A percentile compares a stretch with the other conserved stretches of the same genome.
Evolutionary conservation across 1,140 invertebrate species (phyloP).

Genomic region (Caenorhabditis briggsae): DNA sequence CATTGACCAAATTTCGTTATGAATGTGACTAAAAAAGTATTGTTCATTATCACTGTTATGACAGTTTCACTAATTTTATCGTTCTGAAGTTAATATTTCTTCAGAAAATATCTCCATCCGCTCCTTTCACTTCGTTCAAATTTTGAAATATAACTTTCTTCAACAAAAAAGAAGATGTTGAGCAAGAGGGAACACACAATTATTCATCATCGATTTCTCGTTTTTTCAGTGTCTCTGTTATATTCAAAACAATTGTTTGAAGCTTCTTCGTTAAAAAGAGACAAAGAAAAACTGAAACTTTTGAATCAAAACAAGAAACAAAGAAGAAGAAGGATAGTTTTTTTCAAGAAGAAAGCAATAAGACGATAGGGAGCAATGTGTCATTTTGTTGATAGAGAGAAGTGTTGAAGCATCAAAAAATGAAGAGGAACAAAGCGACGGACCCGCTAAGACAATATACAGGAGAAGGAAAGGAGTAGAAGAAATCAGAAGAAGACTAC

Average conservation of each 20-base stretch:
- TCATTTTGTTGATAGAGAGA: constrained; percentile 46
- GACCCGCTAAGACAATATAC: not conserved
- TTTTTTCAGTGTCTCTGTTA: not conserved
- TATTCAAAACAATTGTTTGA: constrained; percentile 10
- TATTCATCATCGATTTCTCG: constrained; percentile 17
- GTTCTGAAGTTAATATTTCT: not conserved
- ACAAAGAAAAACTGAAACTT: constrained; percentile 2
- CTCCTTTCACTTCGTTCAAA: no score
- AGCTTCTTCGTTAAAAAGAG: not conserved
- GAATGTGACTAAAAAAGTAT: no score
- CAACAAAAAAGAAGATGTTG: not conserved
- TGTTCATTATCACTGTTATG: no score
- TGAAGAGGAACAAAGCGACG: constrained; percentile 31
- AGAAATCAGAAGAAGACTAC: constrained; percentile 43
- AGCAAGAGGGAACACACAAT: not conserved
- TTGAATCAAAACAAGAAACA: not conserved
- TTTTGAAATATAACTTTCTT: not conserved
- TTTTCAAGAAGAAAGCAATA: not conserved
- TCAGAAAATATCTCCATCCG: no score
- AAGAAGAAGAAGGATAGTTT: not conserved
- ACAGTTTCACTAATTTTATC: not conserved
- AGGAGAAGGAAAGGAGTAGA: not conserved
- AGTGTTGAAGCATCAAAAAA: not conserved
- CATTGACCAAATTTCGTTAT: no score
- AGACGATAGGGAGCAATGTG: constrained; percentile 4